These are phyloP conservation scores for Clarias macrocephalus DNA, from an alignment of 2,113 vertebrate species.

Conservation along the genomic window DNA sequence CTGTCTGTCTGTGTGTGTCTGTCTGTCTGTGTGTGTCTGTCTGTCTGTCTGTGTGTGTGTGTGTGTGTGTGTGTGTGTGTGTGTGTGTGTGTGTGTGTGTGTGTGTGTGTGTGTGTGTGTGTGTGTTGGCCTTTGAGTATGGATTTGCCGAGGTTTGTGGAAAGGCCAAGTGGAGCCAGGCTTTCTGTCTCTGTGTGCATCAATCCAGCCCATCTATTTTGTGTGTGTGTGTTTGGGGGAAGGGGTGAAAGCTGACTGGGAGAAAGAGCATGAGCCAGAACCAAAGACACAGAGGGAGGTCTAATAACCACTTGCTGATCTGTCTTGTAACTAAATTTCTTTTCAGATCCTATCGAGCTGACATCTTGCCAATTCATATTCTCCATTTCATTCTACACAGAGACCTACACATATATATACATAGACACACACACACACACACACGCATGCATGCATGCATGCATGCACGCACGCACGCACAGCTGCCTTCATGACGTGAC, in stretches of 20 bases:
- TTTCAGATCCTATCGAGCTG: background rate
- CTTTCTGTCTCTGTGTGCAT: constrained; percentile 47
- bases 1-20: background rate
- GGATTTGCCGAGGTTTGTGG: constrained; percentile 43
- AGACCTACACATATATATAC: background rate
- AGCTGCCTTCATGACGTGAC: background rate
- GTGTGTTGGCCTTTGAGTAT: constrained; percentile 46
- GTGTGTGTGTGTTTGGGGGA: background rate
- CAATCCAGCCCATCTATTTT: constrained; percentile 33
- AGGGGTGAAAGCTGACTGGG: background rate
- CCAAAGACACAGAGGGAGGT: background rate
- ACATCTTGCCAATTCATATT: constrained; percentile 10
- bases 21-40: background rate
- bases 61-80: background rate
- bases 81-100: background rate
- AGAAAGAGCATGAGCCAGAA: constrained; percentile 12
- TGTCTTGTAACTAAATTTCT: constrained; percentile 6
- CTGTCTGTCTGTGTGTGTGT: background rate
- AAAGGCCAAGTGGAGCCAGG: constrained; percentile 45
- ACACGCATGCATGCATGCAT: background rate
- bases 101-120: background rate
- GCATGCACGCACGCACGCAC: background rate
- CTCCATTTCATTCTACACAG: background rate
- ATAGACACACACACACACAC: background rate
- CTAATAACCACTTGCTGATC: background rate